phyloP scores from a whole-genome alignment of 2,797 vertebrate genomes.

The Rachycentron canadum region DNA sequence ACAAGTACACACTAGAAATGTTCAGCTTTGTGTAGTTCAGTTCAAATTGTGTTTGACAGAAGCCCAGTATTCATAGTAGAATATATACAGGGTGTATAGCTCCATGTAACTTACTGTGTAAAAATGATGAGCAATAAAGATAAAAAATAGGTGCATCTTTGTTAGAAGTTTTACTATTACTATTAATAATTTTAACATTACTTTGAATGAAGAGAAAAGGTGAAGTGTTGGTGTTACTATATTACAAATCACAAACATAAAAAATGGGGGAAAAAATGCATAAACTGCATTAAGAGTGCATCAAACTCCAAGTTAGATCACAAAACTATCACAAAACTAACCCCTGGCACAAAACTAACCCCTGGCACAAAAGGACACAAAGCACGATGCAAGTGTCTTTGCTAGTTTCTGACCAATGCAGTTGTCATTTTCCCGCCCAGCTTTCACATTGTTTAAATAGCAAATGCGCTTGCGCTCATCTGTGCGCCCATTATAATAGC shows the following conservation, averaged over 20 bases:
- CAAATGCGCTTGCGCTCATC: too few relatives aligned
- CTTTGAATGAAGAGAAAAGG: background rate
- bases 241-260: background rate
- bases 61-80: background rate
- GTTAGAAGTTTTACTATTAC: background rate
- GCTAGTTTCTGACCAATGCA: too few relatives aligned
- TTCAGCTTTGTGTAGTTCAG: conserved; percentile 4
- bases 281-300: background rate
- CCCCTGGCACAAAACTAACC: too few relatives aligned
- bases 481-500: too few relatives aligned
- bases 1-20: background rate
- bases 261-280: background rate
- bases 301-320: background rate
- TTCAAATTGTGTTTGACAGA: background rate
- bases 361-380: too few relatives aligned
- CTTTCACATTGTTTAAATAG: too few relatives aligned
- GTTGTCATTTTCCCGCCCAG: too few relatives aligned
- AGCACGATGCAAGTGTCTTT: too few relatives aligned
- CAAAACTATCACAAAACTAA: too few relatives aligned
- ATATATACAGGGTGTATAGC: background rate
- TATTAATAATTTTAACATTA: too few relatives aligned
- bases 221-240: background rate
- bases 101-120: background rate
- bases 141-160: background rate
- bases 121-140: too few relatives aligned